A percentile compares a stretch with the other conserved stretches of the same genome.
These are phyloP conservation scores for Porites cylindrica DNA, from an alignment of 92 coral and sea anemone genomes.

Conservation along the genomic window DNA sequence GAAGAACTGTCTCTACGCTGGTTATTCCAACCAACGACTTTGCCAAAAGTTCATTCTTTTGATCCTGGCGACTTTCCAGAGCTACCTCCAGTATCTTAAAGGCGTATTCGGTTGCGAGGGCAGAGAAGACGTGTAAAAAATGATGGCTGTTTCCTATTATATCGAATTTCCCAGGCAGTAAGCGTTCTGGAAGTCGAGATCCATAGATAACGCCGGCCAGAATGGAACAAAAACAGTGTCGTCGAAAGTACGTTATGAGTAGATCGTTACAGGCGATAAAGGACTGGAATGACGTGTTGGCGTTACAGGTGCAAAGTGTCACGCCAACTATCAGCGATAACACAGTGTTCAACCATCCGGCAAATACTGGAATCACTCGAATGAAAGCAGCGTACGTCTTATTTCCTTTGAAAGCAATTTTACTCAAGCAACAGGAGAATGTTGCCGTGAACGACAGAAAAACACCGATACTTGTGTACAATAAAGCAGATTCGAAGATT, in stretches of 20 bases:
- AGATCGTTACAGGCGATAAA: constrained; percentile 51
- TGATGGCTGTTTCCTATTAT: constrained; percentile 71
- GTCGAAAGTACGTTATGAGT: constrained; percentile 45
- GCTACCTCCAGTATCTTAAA: constrained; percentile 42
- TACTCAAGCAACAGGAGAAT: constrained; percentile 36
- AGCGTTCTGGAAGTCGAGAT: constrained; percentile 56
- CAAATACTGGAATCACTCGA: constrained; percentile 46
- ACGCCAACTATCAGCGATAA: constrained; percentile 55
- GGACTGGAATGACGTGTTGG: constrained; percentile 40
- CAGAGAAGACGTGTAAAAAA: constrained; percentile 65
- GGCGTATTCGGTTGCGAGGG: constrained; percentile 62
- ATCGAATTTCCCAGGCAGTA: constrained; percentile 70
- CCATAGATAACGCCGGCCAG: constrained; percentile 59
- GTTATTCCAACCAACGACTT: constrained; percentile 24
- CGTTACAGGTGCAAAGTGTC: constrained; percentile 55
- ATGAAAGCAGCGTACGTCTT: constrained; percentile 34
- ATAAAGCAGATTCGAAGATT: constrained; percentile 34
- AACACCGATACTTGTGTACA: constrained; percentile 17
- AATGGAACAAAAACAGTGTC: constrained; percentile 56
- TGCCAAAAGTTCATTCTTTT: constrained; percentile 19
- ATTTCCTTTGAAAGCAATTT: constrained; percentile 32
- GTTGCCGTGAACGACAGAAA: constrained; percentile 30
- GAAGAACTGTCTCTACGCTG: constrained; percentile 14
- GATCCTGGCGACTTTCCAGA: constrained; percentile 29
- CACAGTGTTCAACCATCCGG: constrained; percentile 50